Conservation (phyloP, 37 sponge, comb jelly and placozoan genomes). For the Chondrosia reniformis region DNA sequence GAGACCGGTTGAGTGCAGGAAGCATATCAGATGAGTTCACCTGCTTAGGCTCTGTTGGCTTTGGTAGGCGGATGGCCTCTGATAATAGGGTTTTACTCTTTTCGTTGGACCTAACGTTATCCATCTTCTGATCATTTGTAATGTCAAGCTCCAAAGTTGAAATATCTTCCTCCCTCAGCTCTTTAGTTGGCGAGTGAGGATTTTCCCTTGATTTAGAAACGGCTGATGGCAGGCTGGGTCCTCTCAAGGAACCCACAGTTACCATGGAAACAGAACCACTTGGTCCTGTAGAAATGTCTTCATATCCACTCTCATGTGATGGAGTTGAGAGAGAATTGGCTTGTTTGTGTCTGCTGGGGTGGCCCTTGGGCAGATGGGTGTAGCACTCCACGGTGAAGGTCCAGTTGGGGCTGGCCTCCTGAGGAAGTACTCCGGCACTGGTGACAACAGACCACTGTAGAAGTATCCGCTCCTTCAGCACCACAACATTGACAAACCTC, state of each 20-base stretch:
- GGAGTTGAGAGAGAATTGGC: background rate
- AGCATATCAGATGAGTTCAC: background rate
- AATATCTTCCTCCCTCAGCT: background rate
- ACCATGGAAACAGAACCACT: constrained; percentile 26
- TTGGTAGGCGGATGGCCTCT: background rate
- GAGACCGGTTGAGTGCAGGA: constrained; percentile 57
- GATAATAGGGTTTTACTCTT: background rate
- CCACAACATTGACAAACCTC: constrained; percentile 18
- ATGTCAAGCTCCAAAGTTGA: background rate
- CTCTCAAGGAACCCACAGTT: background rate
- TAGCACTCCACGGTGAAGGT: constrained; percentile 53
- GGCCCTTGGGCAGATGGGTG: constrained; percentile 38
- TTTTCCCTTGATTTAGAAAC: constrained; percentile 23
- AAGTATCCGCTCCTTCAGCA: constrained; percentile 32
- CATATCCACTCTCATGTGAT: constrained; percentile 73
- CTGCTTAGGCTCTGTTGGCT: background rate
- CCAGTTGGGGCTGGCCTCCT: constrained; percentile 18
- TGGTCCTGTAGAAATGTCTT: constrained; percentile 28
- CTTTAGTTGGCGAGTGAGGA: background rate
- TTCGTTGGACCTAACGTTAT: background rate
- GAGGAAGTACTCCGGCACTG: constrained; percentile 11
- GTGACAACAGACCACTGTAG: constrained; percentile 37
- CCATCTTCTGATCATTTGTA: background rate
- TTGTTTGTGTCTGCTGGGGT: background rate
- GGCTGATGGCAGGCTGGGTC: constrained; percentile 24